Conservation (phyloP, 2,888 invertebrate genomes). For the Asteroscopus sphinx region DNA sequence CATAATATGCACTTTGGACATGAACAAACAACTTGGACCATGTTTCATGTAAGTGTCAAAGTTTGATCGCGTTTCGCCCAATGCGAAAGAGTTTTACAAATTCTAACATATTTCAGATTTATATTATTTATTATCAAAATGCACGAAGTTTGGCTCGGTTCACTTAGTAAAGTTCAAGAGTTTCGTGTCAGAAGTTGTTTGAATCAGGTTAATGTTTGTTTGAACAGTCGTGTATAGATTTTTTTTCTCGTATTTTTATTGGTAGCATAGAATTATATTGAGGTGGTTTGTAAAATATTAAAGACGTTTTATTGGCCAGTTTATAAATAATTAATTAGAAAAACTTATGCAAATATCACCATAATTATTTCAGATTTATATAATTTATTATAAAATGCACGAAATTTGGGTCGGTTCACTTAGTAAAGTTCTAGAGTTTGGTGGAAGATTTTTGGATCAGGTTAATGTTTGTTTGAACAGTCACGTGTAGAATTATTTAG, state of each 20-base stretch:
- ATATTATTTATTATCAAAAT: constrained; percentile 48
- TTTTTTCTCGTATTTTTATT: background rate
- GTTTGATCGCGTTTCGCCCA: constrained; percentile 37
- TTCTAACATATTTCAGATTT: constrained; percentile 44
- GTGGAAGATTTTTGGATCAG: constrained; percentile 14
- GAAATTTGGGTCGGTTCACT: constrained; percentile 31
- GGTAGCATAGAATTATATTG: too few species aligned
- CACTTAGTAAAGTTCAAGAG: constrained; percentile 27
- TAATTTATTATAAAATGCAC: constrained; percentile 50
- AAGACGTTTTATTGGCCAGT: too few species aligned
- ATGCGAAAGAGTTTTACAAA: constrained; percentile 43
- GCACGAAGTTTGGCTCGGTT: constrained; percentile 31
- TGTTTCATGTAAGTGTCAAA: constrained; percentile 51
- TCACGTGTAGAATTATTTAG: background rate
- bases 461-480: constrained; percentile 6
- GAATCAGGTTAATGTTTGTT: constrained; percentile 13
- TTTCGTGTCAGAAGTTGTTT: constrained; percentile 12
- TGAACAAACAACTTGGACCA: constrained; percentile 45
- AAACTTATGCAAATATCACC: constrained; percentile 43
- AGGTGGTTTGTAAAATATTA: too few species aligned
- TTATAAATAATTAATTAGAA: too few species aligned
- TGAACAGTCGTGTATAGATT: background rate
- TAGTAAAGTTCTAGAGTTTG: constrained; percentile 20
- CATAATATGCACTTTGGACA: constrained; percentile 30
- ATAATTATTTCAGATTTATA: constrained; percentile 45